These are phyloP conservation scores for Xyliphius kryptos DNA, from an alignment of 2,113 vertebrate species.

Conservation along the genomic window DNA sequence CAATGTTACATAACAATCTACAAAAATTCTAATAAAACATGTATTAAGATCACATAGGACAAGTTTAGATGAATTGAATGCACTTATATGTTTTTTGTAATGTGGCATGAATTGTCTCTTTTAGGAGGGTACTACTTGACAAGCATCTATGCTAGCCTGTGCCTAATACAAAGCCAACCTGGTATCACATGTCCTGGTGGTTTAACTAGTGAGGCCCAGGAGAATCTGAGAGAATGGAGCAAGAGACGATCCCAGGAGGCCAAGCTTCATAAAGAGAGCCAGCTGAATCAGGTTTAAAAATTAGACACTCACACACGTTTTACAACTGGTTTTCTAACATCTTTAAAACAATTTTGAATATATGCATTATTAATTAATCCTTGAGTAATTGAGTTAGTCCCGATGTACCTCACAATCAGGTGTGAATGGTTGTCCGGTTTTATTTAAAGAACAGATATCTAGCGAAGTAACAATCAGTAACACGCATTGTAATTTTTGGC, in stretches of 20 bases:
- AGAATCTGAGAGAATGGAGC: constrained; percentile 65
- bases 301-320: constrained; percentile 2
- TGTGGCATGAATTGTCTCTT: background rate
- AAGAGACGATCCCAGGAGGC: constrained; percentile 59
- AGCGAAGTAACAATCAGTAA: too few relatives aligned
- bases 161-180: constrained; percentile 61
- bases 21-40: too few relatives aligned
- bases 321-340: background rate
- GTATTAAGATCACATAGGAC: too few relatives aligned
- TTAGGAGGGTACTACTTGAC: constrained; percentile 72
- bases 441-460: too few relatives aligned
- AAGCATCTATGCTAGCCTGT: constrained; percentile 66
- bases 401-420: too few relatives aligned
- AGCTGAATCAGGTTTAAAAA: constrained; percentile 62
- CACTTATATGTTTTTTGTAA: too few relatives aligned
- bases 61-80: too few relatives aligned
- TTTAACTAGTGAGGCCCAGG: constrained; percentile 57
- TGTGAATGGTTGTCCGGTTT: too few relatives aligned
- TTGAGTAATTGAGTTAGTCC: too few relatives aligned
- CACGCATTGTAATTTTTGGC: too few relatives aligned
- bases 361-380: background rate
- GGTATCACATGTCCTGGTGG: constrained; percentile 28
- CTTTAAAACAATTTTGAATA: background rate
- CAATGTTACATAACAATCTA: too few relatives aligned
- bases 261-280: constrained; percentile 60